phyloP scores from a whole-genome alignment of 2,888 invertebrate genomes.

The Volucella zonaria region DNA sequence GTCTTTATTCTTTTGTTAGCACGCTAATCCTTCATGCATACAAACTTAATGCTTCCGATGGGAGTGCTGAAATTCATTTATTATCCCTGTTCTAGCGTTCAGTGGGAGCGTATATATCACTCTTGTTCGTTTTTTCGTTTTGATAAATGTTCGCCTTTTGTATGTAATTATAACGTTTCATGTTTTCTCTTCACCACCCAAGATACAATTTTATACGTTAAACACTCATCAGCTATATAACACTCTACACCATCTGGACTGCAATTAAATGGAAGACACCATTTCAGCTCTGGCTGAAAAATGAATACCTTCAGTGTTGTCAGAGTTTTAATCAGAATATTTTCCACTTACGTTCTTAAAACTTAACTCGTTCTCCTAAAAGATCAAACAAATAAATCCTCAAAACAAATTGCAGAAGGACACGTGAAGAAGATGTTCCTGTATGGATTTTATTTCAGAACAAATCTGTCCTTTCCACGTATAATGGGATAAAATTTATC shows the following conservation, averaged over 20 bases:
- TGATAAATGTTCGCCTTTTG: conserved; percentile 63
- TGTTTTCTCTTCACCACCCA: conserved; percentile 25
- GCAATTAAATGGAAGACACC: conserved; percentile 42
- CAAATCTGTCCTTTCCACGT: too few relatives aligned
- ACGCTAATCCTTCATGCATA: conserved; percentile 52
- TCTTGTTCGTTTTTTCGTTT: too few relatives aligned
- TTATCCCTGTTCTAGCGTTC: conserved; percentile 40
- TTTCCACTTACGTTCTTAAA: too few relatives aligned
- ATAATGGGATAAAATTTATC: too few relatives aligned
- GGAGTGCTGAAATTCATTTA: conserved; percentile 38
- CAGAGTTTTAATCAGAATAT: too few relatives aligned
- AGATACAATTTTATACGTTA: background rate
- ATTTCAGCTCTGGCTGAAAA: background rate
- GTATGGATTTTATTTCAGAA: too few relatives aligned
- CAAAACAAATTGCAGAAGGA: too few relatives aligned
- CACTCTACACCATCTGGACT: conserved; percentile 3
- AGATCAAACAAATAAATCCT: too few relatives aligned
- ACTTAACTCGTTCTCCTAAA: too few relatives aligned
- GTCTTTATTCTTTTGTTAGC: conserved; percentile 42
- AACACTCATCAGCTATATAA: background rate
- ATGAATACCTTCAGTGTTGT: background rate
- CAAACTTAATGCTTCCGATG: conserved; percentile 16
- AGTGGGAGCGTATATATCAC: background rate
- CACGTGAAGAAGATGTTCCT: too few relatives aligned
- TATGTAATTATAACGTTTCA: conserved; percentile 61